phyloP scores from a whole-genome alignment of 2,797 vertebrate species.

The Poeciliopsis turneri region DNA sequence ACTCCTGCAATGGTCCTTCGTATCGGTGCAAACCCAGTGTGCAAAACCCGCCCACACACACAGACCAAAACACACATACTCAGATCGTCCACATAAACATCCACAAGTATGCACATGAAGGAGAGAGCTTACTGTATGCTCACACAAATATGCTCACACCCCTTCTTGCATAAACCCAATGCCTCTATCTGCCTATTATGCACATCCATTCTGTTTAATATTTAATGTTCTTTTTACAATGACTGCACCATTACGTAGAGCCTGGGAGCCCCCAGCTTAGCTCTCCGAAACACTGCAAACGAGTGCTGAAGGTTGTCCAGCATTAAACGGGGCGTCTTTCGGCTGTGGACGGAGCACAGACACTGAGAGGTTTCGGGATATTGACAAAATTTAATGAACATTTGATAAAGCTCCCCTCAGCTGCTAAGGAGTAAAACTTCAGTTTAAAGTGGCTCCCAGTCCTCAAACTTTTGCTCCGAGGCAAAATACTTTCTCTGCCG shows the following conservation, averaged over 20 bases:
- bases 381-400: slow-evolving; percentile 38
- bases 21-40: slow-evolving; percentile 67
- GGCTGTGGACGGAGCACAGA: slow-evolving; percentile 13
- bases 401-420: slow-evolving; percentile 30
- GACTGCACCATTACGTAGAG: slow-evolving; percentile 75
- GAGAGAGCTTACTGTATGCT: slow-evolving; percentile 45
- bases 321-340: slow-evolving; percentile 36
- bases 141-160: slow-evolving; percentile 13
- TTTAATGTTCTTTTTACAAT: slow-evolving; percentile 80
- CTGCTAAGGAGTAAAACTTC: slow-evolving; percentile 20
- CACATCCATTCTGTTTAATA: slow-evolving; percentile 78
- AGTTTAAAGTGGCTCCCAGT: slow-evolving; percentile 13
- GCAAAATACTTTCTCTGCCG: slow-evolving; percentile 19
- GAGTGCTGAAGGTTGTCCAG: slow-evolving; percentile 52
- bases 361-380: slow-evolving; percentile 27
- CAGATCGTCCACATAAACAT: slow-evolving; percentile 36
- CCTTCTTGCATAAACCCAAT: slow-evolving; percentile 50
- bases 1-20: slow-evolving; percentile 70
- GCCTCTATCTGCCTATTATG: slow-evolving; percentile 73
- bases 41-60: slow-evolving; percentile 51
- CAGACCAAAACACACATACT: slow-evolving; percentile 21
- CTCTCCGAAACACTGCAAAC: slow-evolving; percentile 64
- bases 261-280: slow-evolving; percentile 60
- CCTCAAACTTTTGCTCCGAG: slow-evolving; percentile 34
- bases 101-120: slow-evolving; percentile 45